phyloP scores from a whole-genome alignment of 2,888 invertebrate genomes.

The Baccha elongata region DNA sequence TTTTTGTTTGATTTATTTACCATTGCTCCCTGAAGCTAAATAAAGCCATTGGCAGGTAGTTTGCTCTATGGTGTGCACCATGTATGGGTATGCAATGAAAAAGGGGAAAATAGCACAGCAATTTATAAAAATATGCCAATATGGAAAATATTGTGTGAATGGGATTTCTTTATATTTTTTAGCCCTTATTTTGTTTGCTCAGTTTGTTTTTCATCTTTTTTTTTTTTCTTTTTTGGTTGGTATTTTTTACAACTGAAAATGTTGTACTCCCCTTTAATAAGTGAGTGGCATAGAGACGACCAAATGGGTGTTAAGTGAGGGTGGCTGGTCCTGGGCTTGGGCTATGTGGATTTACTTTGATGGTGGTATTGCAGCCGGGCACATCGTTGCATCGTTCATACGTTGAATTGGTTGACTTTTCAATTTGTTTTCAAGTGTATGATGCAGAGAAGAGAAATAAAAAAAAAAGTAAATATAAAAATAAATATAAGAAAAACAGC shows the following conservation, averaged over 20 bases:
- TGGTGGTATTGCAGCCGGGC: conserved; percentile 45
- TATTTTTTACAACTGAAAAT: conserved; percentile 43
- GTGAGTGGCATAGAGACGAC: conserved; percentile 48
- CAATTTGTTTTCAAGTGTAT: conserved; percentile 72
- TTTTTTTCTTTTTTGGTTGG: conserved; percentile 1
- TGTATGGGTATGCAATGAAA: conserved; percentile 10
- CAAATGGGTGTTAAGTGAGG: conserved; percentile 26
- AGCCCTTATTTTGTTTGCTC: conserved; percentile 59
- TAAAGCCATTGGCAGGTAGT: conserved; percentile 61
- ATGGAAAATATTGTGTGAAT: conserved; percentile 72
- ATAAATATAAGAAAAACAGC: conserved; percentile 39
- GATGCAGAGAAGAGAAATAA: conserved; percentile 27
- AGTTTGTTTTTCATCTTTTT: conserved; percentile 27
- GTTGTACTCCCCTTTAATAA: conserved; percentile 33
- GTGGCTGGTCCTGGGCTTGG: background rate
- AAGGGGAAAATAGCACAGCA: conserved; percentile 51
- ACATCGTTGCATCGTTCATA: conserved; percentile 54
- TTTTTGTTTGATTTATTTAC: conserved; percentile 53
- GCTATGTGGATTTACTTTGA: conserved; percentile 38
- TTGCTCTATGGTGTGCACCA: conserved; percentile 29
- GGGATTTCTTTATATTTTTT: conserved; percentile 56
- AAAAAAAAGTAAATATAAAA: conserved; percentile 36
- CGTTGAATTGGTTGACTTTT: conserved; percentile 73
- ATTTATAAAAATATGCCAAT: conserved; percentile 74
- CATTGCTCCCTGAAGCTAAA: conserved; percentile 56